A percentile compares a stretch with the other conserved stretches of the same genome.
Conservation (phyloP, 2,888 invertebrate genomes). For the Branchinecta sandiegonensis region DNA sequence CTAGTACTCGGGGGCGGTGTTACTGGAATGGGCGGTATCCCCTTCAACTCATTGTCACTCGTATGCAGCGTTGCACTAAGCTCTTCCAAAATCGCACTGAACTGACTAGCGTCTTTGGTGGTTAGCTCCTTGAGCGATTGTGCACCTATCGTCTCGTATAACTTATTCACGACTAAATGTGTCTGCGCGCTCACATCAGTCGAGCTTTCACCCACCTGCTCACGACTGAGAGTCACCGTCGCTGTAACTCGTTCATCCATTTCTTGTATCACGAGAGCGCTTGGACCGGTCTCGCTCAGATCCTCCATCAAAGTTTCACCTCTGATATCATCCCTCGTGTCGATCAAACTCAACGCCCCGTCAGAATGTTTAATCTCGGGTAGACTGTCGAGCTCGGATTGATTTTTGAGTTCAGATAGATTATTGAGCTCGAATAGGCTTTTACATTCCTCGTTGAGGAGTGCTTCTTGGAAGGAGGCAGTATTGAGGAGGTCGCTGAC, state of each 20-base stretch:
- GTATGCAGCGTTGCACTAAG: background rate
- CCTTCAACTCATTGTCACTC: background rate
- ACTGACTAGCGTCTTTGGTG: background rate
- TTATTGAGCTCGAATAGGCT: no score
- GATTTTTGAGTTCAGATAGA: no score
- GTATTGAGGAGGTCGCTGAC: background rate
- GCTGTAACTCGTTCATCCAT: background rate
- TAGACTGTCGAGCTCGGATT: background rate
- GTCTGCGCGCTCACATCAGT: background rate
- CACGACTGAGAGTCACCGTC: background rate
- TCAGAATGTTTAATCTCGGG: background rate
- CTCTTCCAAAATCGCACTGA: slow-evolving; percentile 12
- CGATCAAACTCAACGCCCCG: background rate
- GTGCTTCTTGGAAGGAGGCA: slow-evolving; percentile 4
- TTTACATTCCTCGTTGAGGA: background rate
- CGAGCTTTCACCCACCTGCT: background rate
- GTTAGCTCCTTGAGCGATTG: slow-evolving; percentile 10
- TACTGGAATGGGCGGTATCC: background rate
- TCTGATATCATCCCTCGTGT: no score
- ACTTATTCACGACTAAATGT: background rate
- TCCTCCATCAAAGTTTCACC: no score
- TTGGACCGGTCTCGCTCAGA: background rate
- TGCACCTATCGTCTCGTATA: background rate
- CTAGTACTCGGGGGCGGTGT: background rate
- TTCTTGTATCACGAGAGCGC: background rate